A percentile compares a stretch with the other conserved stretches of the same genome.
Evolutionary conservation across 2,888 invertebrate species (phyloP).

Genomic region (Mycalesis mineus): DNA sequence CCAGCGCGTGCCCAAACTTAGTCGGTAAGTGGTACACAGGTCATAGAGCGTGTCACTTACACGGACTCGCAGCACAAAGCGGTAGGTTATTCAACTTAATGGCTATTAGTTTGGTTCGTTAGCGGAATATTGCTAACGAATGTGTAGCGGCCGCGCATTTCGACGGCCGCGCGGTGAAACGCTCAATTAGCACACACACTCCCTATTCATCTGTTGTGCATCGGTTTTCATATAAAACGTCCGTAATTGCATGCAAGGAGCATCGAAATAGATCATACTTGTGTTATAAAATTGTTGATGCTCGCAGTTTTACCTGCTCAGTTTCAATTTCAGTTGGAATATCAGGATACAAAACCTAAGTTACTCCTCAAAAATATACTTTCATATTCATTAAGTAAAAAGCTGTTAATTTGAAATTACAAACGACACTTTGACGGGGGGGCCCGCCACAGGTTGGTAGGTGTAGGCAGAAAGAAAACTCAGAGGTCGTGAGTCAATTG

Average conservation of each 20-base stretch:
- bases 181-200: slow-evolving; percentile 65
- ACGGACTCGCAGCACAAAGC: slow-evolving; percentile 7
- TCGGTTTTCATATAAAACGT: slow-evolving; percentile 50
- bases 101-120: slow-evolving; percentile 77
- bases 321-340: too few species aligned
- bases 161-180: slow-evolving; percentile 55
- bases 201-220: slow-evolving; percentile 46
- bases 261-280: slow-evolving; percentile 6
- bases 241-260: slow-evolving; percentile 43
- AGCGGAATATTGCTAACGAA: slow-evolving; percentile 77
- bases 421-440: too few species aligned
- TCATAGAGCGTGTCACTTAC: slow-evolving; percentile 4
- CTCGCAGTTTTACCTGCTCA: too few species aligned
- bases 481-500: too few species aligned
- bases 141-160: slow-evolving; percentile 62
- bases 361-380: too few species aligned
- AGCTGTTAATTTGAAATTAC: too few species aligned
- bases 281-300: too few species aligned
- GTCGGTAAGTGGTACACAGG: neutral
- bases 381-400: too few species aligned
- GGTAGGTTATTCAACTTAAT: slow-evolving; percentile 13
- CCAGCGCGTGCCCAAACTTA: neutral
- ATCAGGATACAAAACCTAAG: too few species aligned
- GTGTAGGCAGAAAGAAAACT: too few species aligned
- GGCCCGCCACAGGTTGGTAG: too few species aligned